These are phyloP conservation scores for Pantala flavescens DNA, from an alignment of 1,140 invertebrate genomes.

Conservation along the genomic window DNA sequence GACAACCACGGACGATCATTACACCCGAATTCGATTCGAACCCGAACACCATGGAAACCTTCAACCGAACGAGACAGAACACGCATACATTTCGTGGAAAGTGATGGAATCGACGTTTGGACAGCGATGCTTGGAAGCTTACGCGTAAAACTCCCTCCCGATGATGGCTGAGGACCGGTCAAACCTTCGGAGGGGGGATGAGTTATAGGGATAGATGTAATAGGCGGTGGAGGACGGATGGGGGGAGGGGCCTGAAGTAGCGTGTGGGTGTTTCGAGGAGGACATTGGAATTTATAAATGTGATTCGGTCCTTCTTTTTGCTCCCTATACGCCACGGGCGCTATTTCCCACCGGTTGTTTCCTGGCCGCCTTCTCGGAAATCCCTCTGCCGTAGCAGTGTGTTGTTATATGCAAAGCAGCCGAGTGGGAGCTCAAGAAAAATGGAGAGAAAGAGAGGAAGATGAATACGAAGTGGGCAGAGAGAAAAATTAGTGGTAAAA, in stretches of 20 bases:
- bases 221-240: background rate
- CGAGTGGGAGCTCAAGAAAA: background rate
- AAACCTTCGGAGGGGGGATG: background rate
- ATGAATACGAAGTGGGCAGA: background rate
- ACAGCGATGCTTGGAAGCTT: too few relatives aligned
- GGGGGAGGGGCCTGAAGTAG: background rate
- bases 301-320: constrained; percentile 1
- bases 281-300: constrained; percentile 7
- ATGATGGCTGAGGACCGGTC: too few relatives aligned
- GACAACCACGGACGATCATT: too few relatives aligned
- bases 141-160: too few relatives aligned
- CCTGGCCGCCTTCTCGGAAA: background rate
- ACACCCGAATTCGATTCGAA: too few relatives aligned
- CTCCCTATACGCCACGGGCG: background rate
- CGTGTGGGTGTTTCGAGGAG: background rate
- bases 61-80: too few relatives aligned
- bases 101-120: too few relatives aligned
- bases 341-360: background rate
- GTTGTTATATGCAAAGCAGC: constrained; percentile 3
- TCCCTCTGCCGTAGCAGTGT: background rate
- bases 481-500: background rate
- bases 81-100: too few relatives aligned
- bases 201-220: background rate
- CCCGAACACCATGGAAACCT: too few relatives aligned
- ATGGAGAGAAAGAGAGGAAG: background rate